These are phyloP conservation scores for Julus scanicus DNA, from an alignment of 2,888 invertebrate species.

Conservation along the genomic window DNA sequence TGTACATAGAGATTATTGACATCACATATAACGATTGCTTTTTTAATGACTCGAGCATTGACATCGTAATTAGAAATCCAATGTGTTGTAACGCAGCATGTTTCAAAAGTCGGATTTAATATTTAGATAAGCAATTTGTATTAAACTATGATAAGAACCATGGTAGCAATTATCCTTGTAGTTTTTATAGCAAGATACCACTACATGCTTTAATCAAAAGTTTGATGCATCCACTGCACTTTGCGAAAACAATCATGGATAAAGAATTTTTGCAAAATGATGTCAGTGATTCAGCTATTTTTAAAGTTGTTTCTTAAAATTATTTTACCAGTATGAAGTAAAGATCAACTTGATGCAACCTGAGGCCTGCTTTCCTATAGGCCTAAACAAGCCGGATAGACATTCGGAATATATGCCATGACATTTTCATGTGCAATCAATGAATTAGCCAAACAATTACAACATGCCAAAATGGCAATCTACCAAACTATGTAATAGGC, in stretches of 20 bases:
- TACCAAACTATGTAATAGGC: not conserved
- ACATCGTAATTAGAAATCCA: not conserved
- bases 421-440: not conserved
- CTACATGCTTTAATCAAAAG: too few species aligned
- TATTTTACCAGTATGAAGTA: too few species aligned
- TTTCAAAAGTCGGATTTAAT: too few species aligned
- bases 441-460: not conserved
- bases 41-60: not conserved
- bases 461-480: not conserved
- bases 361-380: not conserved
- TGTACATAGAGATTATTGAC: not conserved
- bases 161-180: too few species aligned
- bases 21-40: not conserved
- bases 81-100: not conserved
- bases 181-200: too few species aligned
- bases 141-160: too few species aligned
- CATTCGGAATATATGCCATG: not conserved
- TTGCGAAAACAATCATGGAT: too few species aligned
- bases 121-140: too few species aligned
- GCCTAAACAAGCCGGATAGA: not conserved
- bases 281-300: too few species aligned
- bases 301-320: too few species aligned
- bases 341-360: not conserved
- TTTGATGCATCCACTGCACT: too few species aligned
- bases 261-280: too few species aligned